Evolutionary conservation across 2,888 invertebrate species (phyloP).

Genomic region (Andrena dorsata): DNA sequence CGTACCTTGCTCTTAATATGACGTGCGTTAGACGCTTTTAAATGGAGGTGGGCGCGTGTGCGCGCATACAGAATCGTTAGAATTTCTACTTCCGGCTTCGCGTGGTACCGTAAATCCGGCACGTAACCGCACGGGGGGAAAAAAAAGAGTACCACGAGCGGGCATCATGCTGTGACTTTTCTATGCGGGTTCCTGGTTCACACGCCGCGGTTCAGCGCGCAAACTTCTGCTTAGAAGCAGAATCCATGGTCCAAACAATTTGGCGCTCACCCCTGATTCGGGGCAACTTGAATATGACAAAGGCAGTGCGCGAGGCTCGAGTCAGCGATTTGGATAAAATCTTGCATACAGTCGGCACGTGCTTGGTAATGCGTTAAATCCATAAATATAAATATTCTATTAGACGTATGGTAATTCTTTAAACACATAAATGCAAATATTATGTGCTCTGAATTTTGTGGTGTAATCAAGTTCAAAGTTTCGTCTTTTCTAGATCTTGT

Average conservation of each 20-base stretch:
- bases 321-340: no score
- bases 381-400: no score
- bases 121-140: slow-evolving; percentile 31
- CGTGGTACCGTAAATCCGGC: slow-evolving; percentile 42
- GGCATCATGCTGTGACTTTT: slow-evolving; percentile 17
- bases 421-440: no score
- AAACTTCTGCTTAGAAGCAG: not conserved
- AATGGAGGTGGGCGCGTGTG: slow-evolving; percentile 13
- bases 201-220: not conserved
- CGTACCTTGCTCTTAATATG: not conserved
- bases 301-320: no score
- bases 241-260: no score
- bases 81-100: slow-evolving; percentile 38
- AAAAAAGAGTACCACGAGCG: slow-evolving; percentile 46
- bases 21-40: not conserved
- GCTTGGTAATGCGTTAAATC: no score
- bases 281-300: not conserved
- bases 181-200: slow-evolving; percentile 61
- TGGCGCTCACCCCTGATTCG: not conserved
- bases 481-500: no score
- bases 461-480: no score
- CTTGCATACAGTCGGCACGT: no score
- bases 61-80: slow-evolving; percentile 19
- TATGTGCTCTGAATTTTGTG: no score
- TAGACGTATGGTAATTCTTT: no score